Conservation (phyloP, 2,888 invertebrate genomes). For the Theodoxus fluviatilis region DNA sequence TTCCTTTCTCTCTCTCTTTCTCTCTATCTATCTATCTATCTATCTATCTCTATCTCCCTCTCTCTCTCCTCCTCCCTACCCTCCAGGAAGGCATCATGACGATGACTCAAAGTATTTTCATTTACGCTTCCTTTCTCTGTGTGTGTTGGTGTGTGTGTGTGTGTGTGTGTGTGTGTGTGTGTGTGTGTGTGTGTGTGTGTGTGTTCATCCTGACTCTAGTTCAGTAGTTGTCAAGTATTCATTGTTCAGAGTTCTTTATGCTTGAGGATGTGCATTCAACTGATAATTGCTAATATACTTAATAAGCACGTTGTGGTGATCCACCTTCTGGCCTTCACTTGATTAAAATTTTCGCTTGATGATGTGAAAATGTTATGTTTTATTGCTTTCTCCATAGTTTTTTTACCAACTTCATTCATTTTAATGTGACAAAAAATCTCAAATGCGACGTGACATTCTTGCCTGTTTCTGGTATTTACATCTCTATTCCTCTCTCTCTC, state of each 20-base stretch:
- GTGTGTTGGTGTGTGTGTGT: slow-evolving; percentile 18
- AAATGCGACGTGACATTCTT: neutral
- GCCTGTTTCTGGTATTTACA: neutral
- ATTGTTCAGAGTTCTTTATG: neutral
- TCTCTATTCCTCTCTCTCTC: slow-evolving; percentile 1
- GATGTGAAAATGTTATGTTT: no score
- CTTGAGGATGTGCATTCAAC: neutral
- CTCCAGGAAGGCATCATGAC: neutral
- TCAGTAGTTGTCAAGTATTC: no score
- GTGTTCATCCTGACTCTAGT: no score
- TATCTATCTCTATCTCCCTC: neutral
- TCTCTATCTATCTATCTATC: neutral
- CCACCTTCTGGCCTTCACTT: no score
- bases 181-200: slow-evolving; percentile 17
- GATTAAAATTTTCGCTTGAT: no score
- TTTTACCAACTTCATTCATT: no score
- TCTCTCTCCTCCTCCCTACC: neutral
- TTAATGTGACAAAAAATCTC: slow-evolving; percentile 6
- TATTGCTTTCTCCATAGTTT: no score
- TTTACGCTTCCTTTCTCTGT: neutral
- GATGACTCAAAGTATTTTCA: neutral
- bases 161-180: slow-evolving; percentile 26
- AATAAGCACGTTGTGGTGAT: neutral
- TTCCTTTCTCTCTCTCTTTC: neutral
- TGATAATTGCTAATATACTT: neutral